phyloP scores from a whole-genome alignment of 2,888 invertebrate species.

The Drosophila falleni region DNA sequence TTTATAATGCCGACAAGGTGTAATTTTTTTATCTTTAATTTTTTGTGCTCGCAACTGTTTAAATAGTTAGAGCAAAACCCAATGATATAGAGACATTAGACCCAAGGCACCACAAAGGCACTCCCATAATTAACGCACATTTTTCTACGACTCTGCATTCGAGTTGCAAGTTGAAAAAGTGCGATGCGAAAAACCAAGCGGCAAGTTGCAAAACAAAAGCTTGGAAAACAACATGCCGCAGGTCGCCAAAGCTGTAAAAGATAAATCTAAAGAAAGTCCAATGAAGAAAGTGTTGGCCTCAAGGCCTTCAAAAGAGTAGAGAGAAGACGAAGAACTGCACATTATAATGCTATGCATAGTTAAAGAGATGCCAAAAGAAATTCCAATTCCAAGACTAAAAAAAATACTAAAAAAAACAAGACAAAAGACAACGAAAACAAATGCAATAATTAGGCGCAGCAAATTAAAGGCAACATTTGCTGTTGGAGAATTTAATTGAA shows the following conservation, averaged over 20 bases:
- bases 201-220: slow-evolving; percentile 58
- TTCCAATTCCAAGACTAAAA: slow-evolving; percentile 28
- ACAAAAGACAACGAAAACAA: slow-evolving; percentile 49
- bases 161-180: slow-evolving; percentile 10
- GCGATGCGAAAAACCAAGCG: slow-evolving; percentile 52
- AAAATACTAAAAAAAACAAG: slow-evolving; percentile 26
- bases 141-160: slow-evolving; percentile 19
- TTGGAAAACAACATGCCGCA: slow-evolving; percentile 45
- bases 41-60: slow-evolving; percentile 29
- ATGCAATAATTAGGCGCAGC: slow-evolving; percentile 74
- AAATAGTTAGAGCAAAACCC: slow-evolving; percentile 42
- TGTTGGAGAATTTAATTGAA: slow-evolving; percentile 52
- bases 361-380: slow-evolving; percentile 53
- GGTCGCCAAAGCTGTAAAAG: slow-evolving; percentile 46
- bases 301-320: slow-evolving; percentile 49
- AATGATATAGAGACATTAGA: slow-evolving; percentile 65
- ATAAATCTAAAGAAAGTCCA: slow-evolving; percentile 73
- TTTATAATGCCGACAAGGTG: slow-evolving; percentile 51
- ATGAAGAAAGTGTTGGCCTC: slow-evolving; percentile 75
- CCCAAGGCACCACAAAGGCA: slow-evolving; percentile 40
- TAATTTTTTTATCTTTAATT: slow-evolving; percentile 21
- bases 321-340: slow-evolving; percentile 46
- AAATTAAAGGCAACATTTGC: slow-evolving; percentile 55
- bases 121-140: slow-evolving; percentile 65
- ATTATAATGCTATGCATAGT: slow-evolving; percentile 58